phyloP scores from a whole-genome alignment of 1,140 invertebrate species.

The Agrilus planipennis region DNA sequence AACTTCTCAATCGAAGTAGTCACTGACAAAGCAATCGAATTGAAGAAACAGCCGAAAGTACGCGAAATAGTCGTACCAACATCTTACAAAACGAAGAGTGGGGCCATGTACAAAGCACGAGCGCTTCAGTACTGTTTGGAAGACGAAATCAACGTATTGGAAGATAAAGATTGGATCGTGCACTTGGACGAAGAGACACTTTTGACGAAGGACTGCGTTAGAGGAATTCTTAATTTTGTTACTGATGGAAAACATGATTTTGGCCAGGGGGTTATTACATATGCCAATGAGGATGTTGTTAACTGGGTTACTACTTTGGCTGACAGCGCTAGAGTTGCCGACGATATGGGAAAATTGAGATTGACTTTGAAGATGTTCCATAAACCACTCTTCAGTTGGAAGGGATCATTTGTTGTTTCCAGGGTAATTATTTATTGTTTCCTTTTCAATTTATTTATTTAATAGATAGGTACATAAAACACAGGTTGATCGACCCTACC shows the following conservation, averaged over 20 bases:
- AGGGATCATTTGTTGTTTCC: slow-evolving; percentile 90
- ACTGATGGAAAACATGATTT: slow-evolving; percentile 90
- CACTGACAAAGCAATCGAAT: slow-evolving; percentile 76
- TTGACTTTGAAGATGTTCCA: slow-evolving; percentile 89
- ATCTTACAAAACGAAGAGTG: slow-evolving; percentile 75
- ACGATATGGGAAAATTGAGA: slow-evolving; percentile 93
- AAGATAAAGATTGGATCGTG: slow-evolving; percentile 91
- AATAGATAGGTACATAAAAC: too few relatives aligned
- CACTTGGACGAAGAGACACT: slow-evolving; percentile 97
- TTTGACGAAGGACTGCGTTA: slow-evolving; percentile 80
- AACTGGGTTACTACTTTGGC: slow-evolving; percentile 96
- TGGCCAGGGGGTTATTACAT: slow-evolving; percentile 96
- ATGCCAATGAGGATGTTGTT: slow-evolving; percentile 91
- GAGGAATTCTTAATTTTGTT: slow-evolving; percentile 93
- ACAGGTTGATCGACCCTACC: too few relatives aligned
- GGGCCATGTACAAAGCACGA: slow-evolving; percentile 88
- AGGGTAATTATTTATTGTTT: slow-evolving; percentile 59
- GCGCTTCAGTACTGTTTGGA: slow-evolving; percentile 94
- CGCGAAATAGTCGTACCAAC: slow-evolving; percentile 79
- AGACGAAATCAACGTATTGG: slow-evolving; percentile 75
- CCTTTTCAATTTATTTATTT: too few relatives aligned
- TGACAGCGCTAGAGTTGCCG: slow-evolving; percentile 91
- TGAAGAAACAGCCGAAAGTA: slow-evolving; percentile 56
- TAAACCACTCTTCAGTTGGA: slow-evolving; percentile 94
- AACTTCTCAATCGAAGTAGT: slow-evolving; percentile 97